Conservation (phyloP, 2,888 invertebrate species). For the Brenthis daphne region DNA sequence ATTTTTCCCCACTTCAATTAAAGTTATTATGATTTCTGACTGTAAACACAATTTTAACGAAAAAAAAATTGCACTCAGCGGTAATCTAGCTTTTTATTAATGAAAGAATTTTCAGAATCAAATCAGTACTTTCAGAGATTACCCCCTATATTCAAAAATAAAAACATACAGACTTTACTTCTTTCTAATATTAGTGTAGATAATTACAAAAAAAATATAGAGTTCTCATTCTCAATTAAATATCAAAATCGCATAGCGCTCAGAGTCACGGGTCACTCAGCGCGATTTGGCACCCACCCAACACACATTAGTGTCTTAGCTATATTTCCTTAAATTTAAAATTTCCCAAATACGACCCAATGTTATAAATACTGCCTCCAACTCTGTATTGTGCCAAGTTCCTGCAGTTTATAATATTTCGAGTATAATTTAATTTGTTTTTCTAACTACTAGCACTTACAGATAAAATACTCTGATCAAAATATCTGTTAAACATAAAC, state of each 20-base stretch:
- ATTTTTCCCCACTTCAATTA: too few relatives aligned
- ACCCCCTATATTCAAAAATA: neutral
- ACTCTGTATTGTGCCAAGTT: constrained; percentile 43
- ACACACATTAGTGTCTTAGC: constrained; percentile 60
- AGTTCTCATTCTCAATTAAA: constrained; percentile 8
- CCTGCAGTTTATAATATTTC: constrained; percentile 21
- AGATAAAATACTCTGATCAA: too few relatives aligned
- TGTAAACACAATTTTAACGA: too few relatives aligned
- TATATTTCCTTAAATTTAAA: constrained; percentile 67
- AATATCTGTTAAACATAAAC: too few relatives aligned
- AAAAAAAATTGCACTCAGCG: neutral
- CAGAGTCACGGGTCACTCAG: constrained; percentile 36
- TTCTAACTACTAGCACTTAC: neutral
- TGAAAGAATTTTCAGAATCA: too few relatives aligned
- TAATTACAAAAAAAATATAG: too few relatives aligned
- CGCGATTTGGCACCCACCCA: constrained; percentile 63
- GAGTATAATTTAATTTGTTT: constrained; percentile 6
- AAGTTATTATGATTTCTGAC: too few relatives aligned
- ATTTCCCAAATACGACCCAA: constrained; percentile 48
- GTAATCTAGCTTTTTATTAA: too few relatives aligned
- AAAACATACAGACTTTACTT: too few relatives aligned
- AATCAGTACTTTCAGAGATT: too few relatives aligned
- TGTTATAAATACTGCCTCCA: constrained; percentile 49
- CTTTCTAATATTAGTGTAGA: too few relatives aligned
- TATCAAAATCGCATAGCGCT: constrained; percentile 28